Conservation (phyloP, 2,888 invertebrate genomes). For the Glyphotaelius pellucidus region DNA sequence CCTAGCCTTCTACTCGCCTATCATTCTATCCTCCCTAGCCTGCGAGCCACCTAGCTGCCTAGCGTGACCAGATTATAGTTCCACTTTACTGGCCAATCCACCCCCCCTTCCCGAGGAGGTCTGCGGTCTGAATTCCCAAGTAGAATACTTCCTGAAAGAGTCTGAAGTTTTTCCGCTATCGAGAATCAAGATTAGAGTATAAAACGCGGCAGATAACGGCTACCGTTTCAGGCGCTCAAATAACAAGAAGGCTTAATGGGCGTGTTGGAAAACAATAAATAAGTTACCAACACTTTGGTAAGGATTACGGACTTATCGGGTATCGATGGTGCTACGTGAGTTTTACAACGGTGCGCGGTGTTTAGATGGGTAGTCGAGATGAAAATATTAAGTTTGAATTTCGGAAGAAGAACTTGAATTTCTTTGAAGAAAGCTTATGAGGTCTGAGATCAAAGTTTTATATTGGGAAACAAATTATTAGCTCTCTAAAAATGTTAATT, state of each 20-base stretch:
- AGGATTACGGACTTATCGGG: not conserved
- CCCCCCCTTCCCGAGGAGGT: not conserved
- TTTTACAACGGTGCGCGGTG: not conserved
- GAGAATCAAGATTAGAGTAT: not conserved
- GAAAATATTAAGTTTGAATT: not conserved
- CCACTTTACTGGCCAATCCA: not conserved
- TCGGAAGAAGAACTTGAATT: not conserved
- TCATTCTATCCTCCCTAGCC: not conserved
- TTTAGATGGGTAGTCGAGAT: not conserved
- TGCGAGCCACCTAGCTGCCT: not conserved
- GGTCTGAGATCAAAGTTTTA: not conserved
- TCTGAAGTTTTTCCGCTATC: slow-evolving; percentile 20
- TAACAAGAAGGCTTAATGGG: not conserved
- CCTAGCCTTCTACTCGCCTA: not conserved
- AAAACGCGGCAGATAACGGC: slow-evolving; percentile 7
- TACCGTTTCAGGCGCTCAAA: not conserved
- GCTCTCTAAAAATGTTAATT: not conserved
- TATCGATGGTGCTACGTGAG: too few species aligned
- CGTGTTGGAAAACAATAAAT: not conserved
- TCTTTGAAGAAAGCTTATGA: not conserved
- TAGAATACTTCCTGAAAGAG: not conserved
- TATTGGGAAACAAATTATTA: not conserved
- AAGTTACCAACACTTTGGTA: not conserved
- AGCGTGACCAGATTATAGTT: slow-evolving; percentile 20
- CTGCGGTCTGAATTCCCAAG: slow-evolving; percentile 11